Evolutionary conservation across 1,140 invertebrate genomes (phyloP), one percentile per base, ranked within the genome.

Genomic region (Tetramorium alpestre): DNA sequence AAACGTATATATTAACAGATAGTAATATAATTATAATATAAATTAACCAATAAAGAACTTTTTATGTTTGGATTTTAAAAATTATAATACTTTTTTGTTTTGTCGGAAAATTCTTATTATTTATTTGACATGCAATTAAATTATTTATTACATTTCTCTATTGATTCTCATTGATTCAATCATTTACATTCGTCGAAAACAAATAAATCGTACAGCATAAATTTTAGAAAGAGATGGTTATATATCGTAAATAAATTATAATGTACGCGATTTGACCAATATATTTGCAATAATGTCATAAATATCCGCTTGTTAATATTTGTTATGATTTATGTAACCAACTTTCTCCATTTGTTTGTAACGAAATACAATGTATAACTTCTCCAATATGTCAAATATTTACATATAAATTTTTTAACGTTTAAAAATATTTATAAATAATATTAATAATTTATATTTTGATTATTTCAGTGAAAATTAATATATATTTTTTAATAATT

Each of bases 241-340:
- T 58, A 82, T 22, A 11, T 5, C 8, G 25, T 3, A 72, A 44
- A 81, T 81, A 70, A 58, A 56, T 69, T 38, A 69, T 16, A 67
- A 54, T 56, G 16, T 28, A n/a, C 10, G 8, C 28, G 38, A 22
- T 70, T 56, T 2, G 65, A 7, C 38, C 65, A 10, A 56, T 72
- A 33, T 72, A 82, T 82, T 69, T 7, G 13, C 58, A 72, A 82
- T 82, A 18, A 82, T 58, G 18, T 82, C 51, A 58, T 72, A 72
- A 81, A 81, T 67, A 54, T 82, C 38, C 51, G 25, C 16, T 22
- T 82, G 8, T 56, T 56, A 82, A 82, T 82, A 22, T 72, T 56
- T 58, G 41, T 22, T 41, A 11, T 70, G 38, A 82, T 82, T 82
- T 82, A 58, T 82, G n/a, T 44, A 54, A 82, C 56, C 25, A 58